These are phyloP conservation scores for Nephrotoma guestfalica DNA, from an alignment of 2,888 invertebrate species.

Conservation along the genomic window DNA sequence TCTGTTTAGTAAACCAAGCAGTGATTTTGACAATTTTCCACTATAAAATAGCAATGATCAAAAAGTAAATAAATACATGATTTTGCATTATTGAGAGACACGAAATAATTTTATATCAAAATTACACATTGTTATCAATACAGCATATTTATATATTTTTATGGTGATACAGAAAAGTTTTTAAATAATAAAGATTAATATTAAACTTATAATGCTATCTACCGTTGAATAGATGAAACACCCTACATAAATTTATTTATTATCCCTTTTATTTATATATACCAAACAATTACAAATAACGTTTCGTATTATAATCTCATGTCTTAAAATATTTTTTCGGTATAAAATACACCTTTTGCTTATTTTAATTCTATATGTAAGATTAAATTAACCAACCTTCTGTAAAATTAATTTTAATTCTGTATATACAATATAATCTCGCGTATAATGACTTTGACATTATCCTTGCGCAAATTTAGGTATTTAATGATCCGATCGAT, in stretches of 20 bases:
- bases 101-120: too few relatives aligned
- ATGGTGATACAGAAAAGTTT: too few relatives aligned
- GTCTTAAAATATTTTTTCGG: neutral
- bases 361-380: neutral
- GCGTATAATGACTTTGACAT: too few relatives aligned
- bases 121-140: too few relatives aligned
- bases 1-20: too few relatives aligned
- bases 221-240: neutral
- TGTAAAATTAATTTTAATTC: neutral
- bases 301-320: neutral
- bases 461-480: neutral
- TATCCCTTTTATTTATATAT: neutral
- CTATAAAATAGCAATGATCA: too few relatives aligned
- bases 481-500: neutral
- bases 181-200: too few relatives aligned
- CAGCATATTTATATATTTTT: too few relatives aligned
- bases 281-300: neutral
- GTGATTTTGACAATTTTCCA: too few relatives aligned
- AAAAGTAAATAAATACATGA: too few relatives aligned
- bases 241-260: neutral
- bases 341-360: neutral
- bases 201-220: neutral
- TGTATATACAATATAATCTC: too few relatives aligned
- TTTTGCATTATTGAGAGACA: too few relatives aligned
- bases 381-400: neutral